These are phyloP conservation scores for Montifringilla adamsi DNA, from an alignment of 2,113 vertebrate genomes.

Conservation along the genomic window DNA sequence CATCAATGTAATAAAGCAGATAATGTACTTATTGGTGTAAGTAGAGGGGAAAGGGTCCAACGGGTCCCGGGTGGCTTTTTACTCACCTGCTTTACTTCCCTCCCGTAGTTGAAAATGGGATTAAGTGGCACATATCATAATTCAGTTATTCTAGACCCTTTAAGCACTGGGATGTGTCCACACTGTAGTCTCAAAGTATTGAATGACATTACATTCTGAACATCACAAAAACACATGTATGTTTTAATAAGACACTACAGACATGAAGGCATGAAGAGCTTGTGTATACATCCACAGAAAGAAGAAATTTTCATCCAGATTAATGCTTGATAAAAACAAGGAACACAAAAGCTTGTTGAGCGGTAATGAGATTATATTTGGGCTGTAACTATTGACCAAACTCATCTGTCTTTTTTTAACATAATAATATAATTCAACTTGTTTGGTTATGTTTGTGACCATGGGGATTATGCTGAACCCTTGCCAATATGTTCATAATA, in stretches of 20 bases:
- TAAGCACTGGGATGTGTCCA: not conserved
- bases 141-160: not conserved
- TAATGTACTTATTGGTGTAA: not conserved
- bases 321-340: not conserved
- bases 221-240: not conserved
- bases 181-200: not conserved
- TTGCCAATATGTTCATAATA: not conserved
- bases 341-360: not conserved
- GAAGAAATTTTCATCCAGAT: not conserved
- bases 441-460: not conserved
- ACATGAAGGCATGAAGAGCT: not conserved
- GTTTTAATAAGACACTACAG: not conserved
- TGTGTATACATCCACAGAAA: not conserved
- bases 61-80: not conserved
- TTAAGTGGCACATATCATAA: not conserved
- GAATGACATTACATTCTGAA: not conserved
- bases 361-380: not conserved
- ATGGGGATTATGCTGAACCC: not conserved
- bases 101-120: not conserved
- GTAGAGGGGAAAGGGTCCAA: not conserved
- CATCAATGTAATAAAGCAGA: not conserved
- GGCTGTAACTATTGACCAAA: not conserved
- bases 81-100: not conserved
- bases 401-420: not conserved
- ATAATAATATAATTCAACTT: not conserved